Conservation (phyloP, 2,888 invertebrate species). For the Aleiodes leptofemur region DNA sequence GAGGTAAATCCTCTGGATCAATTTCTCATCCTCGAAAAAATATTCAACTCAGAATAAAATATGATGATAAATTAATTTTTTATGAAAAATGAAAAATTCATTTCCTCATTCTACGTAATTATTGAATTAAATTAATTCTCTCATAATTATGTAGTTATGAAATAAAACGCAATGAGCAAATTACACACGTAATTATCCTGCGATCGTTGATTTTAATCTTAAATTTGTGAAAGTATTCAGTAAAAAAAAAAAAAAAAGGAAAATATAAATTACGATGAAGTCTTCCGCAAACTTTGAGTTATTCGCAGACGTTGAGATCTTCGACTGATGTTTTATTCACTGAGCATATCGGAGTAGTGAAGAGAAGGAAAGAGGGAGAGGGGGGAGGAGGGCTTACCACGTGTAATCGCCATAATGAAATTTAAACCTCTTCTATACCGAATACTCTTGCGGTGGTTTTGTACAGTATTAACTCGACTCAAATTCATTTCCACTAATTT, state of each 20-base stretch:
- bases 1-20: too few species aligned
- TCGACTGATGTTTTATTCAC: conserved; percentile 35
- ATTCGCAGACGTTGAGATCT: conserved; percentile 13
- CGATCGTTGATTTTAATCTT: conserved; percentile 30
- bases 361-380: conserved; percentile 6
- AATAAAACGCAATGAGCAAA: too few species aligned
- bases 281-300: conserved; percentile 31
- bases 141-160: too few species aligned
- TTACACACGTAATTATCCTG: too few species aligned
- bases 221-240: conserved; percentile 18
- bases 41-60: too few species aligned
- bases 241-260: conserved; percentile 19
- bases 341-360: conserved; percentile 17
- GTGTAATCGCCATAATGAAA: conserved; percentile 63
- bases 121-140: too few species aligned
- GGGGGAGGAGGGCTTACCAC: conserved; percentile 39
- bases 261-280: background rate
- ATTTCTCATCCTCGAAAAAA: too few species aligned
- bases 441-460: conserved; percentile 47
- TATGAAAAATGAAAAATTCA: too few species aligned
- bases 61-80: too few species aligned
- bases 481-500: conserved; percentile 23
- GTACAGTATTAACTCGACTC: conserved; percentile 49
- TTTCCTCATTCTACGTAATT: too few species aligned
- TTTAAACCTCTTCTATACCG: conserved; percentile 55